Evolutionary conservation across 2,113 vertebrate genomes (phyloP).

Genomic region (Gymnorhina tibicen): DNA sequence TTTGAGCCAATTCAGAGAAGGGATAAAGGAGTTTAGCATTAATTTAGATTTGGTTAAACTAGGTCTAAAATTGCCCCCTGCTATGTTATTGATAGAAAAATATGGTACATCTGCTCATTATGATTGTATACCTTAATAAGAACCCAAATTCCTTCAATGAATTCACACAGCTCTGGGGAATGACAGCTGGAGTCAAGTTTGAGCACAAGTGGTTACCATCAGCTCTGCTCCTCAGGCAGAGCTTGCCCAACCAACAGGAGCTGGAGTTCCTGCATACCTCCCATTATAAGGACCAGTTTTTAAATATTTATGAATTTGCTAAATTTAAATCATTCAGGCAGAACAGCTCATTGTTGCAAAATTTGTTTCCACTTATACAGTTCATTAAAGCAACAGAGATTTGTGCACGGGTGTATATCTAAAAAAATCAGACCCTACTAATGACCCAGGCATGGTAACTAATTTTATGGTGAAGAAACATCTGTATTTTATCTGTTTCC

Average conservation of each 20-base stretch:
- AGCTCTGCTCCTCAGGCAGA: background rate
- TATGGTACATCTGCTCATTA: background rate
- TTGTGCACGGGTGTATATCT: background rate
- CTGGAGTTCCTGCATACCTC: background rate
- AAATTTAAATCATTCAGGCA: constrained; percentile 1
- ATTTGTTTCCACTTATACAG: constrained; percentile 38
- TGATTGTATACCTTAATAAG: background rate
- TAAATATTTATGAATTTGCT: constrained; percentile 19
- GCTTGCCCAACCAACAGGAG: background rate
- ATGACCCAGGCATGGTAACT: constrained; percentile 1
- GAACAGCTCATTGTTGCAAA: background rate
- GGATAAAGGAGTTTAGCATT: background rate
- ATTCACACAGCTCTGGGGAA: background rate
- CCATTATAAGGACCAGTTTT: background rate
- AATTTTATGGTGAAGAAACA: constrained; percentile 33
- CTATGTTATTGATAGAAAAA: background rate
- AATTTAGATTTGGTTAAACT: background rate
- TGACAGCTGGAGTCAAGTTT: background rate
- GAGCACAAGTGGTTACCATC: background rate
- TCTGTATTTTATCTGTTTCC: constrained; percentile 22
- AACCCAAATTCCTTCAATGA: background rate
- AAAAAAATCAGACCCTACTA: background rate
- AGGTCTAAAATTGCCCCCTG: background rate
- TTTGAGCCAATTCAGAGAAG: background rate
- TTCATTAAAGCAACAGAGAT: constrained; percentile 15